phyloP scores from a whole-genome alignment of 2,888 invertebrate species.

The Drosophila emarginata region DNA sequence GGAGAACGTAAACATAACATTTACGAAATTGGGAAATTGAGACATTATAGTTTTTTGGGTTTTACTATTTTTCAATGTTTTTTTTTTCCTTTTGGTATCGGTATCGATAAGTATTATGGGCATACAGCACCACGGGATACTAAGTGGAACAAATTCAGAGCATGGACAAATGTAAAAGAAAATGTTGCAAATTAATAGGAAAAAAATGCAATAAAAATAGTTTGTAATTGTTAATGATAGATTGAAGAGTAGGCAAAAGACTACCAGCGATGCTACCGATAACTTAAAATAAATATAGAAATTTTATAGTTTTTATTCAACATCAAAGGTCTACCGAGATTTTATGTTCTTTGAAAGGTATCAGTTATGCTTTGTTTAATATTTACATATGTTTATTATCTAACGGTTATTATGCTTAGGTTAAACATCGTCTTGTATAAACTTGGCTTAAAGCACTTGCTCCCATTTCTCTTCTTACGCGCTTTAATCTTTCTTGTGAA shows the following conservation, averaged over 20 bases:
- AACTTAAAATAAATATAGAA: background rate
- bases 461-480: background rate
- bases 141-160: slow-evolving; percentile 56
- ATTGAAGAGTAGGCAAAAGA: background rate
- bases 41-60: slow-evolving; percentile 56
- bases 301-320: background rate
- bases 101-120: slow-evolving; percentile 60
- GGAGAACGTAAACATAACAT: slow-evolving; percentile 5
- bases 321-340: background rate
- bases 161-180: slow-evolving; percentile 34
- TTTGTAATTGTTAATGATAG: background rate
- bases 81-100: slow-evolving; percentile 20
- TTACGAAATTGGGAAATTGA: slow-evolving; percentile 45
- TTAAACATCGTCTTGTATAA: background rate
- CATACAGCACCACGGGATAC: slow-evolving; percentile 47
- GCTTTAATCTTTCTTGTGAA: slow-evolving; percentile 32
- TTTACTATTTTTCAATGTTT: slow-evolving; percentile 31
- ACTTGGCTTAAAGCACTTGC: slow-evolving; percentile 19
- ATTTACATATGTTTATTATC: background rate
- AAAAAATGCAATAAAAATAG: slow-evolving; percentile 13
- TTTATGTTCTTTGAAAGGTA: background rate
- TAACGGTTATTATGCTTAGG: too few relatives aligned
- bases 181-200: slow-evolving; percentile 21
- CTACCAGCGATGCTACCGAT: background rate
- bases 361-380: background rate